A percentile compares a stretch with the other conserved stretches of the same genome.
Evolutionary conservation across 2,797 vertebrate genomes (phyloP).

Genomic region (Diplodus sargus): DNA sequence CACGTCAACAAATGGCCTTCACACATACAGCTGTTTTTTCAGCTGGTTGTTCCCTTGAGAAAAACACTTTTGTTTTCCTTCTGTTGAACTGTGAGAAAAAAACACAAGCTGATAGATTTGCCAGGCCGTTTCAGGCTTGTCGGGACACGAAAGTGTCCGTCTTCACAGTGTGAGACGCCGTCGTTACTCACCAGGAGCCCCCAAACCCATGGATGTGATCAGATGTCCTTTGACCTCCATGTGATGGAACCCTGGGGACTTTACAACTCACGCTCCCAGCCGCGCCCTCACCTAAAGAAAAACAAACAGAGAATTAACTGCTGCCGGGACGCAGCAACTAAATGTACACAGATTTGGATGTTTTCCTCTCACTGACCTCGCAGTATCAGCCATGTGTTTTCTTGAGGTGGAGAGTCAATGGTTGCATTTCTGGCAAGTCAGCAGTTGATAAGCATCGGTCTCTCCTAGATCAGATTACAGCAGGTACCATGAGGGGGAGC

Average conservation of each 20-base stretch:
- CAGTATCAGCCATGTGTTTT: conserved; percentile 65
- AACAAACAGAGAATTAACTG: conserved; percentile 23
- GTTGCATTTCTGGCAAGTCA: conserved; percentile 60
- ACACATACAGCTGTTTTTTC: conserved; percentile 65
- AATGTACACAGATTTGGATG: too few species aligned
- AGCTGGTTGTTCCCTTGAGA: conserved; percentile 50
- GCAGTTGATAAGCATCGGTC: conserved; percentile 40
- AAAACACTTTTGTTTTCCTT: conserved; percentile 62
- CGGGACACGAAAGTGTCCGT: conserved; percentile 30
- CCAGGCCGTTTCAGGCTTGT: conserved; percentile 44
- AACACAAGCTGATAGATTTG: conserved; percentile 35
- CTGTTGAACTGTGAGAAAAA: conserved; percentile 36
- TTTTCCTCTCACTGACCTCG: conserved; percentile 50
- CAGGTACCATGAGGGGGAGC: conserved; percentile 53
- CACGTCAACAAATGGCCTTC: conserved; percentile 63
- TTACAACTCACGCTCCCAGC: conserved; percentile 66
- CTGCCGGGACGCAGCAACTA: neutral
- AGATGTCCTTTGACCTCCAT: conserved; percentile 93
- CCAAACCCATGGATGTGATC: conserved; percentile 89
- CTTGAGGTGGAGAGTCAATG: conserved; percentile 34
- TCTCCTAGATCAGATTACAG: conserved; percentile 39
- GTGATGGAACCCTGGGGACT: conserved; percentile 70
- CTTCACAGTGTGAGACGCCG: conserved; percentile 13
- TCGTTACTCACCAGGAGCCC: conserved; percentile 84
- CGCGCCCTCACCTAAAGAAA: conserved; percentile 71